Base-by-base conservation (phyloP, 2,888 invertebrate species). In the Bembecia ichneumoniformis region DNA sequence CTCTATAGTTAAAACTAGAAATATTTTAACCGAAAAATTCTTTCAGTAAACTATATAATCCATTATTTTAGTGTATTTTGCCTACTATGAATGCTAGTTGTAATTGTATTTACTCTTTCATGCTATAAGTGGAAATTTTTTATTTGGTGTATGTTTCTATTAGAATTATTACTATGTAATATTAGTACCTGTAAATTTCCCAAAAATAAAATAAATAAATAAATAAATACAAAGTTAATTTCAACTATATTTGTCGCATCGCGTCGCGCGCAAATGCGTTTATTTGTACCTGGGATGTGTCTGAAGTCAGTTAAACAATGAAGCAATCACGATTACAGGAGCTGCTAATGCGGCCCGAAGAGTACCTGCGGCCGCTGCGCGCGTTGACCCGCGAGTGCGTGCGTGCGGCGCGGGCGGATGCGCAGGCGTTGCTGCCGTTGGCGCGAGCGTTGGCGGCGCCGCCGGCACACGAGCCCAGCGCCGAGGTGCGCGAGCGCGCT, bases 371-470 rank as follows among this genome's bases (percentile, higher is more conserved):
- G 1, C 94, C 97, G 1, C 77, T 98, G 58, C 90, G 98, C 2
- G 93, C 94, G 4, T 88, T 98, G 54, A 86, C 97, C 0, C 90
- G 98, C 49, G 98, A 98, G 86, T 93, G 96, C 55, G 94, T 96
- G 47, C 91, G 97, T 13, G 93, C 94, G 82, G 96, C 53, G 90
- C 94, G 97, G 1, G 71, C 90, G 91, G 52, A 93, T 92, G 75
- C 97, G 94, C 67, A 91, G 47, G 94, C 94, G 68, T 89, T 97
- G 51, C 82, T 92, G 15, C 91, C 91, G 49, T 92, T 98, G 54
- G 94, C 94, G 50, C 91, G 93, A 49, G 92, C 93, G 0, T 88
- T 97, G 7, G 91, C 96, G 63, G 87, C 89, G 45, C 91, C 87
- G 52, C 82, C 82, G 50, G 86, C 90, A 34, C 86, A 86, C 59